Base-by-base conservation (phyloP, 1,140 invertebrate genomes). In the Drosophila melanica region DNA sequence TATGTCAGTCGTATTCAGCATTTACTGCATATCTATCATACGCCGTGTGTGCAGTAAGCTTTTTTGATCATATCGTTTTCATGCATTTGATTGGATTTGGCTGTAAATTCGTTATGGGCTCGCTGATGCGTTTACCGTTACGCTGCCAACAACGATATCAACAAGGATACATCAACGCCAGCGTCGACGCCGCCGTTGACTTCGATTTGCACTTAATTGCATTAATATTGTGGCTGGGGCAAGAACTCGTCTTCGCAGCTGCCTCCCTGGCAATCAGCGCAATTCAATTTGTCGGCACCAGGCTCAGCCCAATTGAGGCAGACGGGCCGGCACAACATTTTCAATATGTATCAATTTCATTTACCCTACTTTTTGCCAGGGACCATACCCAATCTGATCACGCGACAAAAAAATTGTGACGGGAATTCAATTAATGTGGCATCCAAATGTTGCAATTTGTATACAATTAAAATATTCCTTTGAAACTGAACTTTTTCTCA, bases 181-280 rank as follows among this genome's bases (percentile, higher is more conserved):
- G 35, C 55, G 74, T 33, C 47, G 63, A 50, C 39, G 41, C 4
- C 14, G 55, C 51, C 51, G 37, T 33, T 58, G 66, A 75, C 75
- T 78, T 67, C 75, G 80, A 82, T 81, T 81, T 78, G 69, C 82
- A 77, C 63, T 86, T 86, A 86, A 86, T 86, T 86, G 81, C 81
- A 86, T 87, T 86, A 86, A 87, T 79, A 77, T 75, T 81, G 70
- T 41, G 81, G 69, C 64, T 51, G 47, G 41, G 41, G 45, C 63
- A 72, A 81, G 75, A 72, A 75, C 53, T 66, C 55, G 23, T 33
- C 27, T 35, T 7, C 7, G n/a, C 14, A 1, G 14, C 55, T 9
- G 37, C 33, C 12, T 62, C 9, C 44, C 53, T 62, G 78, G 63
- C 81, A 86, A 87, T 86, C 78, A 75, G 75, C 67, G 79, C 71